phyloP scores from a whole-genome alignment of 2,797 vertebrate genomes.

The Dermochelys coriacea region DNA sequence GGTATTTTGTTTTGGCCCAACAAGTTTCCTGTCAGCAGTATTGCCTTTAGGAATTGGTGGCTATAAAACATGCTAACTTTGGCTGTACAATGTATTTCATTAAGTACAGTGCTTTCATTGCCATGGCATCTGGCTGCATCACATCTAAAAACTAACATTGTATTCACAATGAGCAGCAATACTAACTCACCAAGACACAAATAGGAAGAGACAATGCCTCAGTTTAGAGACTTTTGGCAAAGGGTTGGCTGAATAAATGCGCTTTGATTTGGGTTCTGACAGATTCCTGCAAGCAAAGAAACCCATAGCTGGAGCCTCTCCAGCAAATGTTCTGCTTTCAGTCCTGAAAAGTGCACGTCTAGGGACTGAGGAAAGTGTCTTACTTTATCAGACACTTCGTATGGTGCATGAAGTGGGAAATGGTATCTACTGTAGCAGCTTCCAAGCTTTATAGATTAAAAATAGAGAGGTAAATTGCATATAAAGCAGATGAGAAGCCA shows the following conservation, averaged over 20 bases:
- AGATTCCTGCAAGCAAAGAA: not conserved
- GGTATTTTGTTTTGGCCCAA: not conserved
- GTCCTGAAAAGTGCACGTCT: not conserved
- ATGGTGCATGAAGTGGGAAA: not conserved
- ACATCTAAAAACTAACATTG: conserved; percentile 20
- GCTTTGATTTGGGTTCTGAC: not conserved
- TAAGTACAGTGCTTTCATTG: not conserved
- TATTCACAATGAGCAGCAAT: not conserved
- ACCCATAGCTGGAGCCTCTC: not conserved
- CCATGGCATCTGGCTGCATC: not conserved
- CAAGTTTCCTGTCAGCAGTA: not conserved
- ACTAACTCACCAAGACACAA: conserved; percentile 23
- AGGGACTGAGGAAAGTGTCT: not conserved
- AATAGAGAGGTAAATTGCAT: not conserved
- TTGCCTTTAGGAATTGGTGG: not conserved
- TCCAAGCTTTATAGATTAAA: conserved; percentile 13
- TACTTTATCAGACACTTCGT: not conserved
- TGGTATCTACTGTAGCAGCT: not conserved
- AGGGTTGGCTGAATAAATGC: not conserved
- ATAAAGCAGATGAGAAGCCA: conserved; percentile 40
- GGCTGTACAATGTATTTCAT: not conserved
- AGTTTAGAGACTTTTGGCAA: not conserved
- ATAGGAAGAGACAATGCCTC: not conserved
- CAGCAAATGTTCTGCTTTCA: not conserved
- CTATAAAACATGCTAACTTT: not conserved